Evolutionary conservation across 2,113 vertebrate genomes (phyloP), one percentile per base, ranked within the genome.

Genomic region (Octodon degus): DNA sequence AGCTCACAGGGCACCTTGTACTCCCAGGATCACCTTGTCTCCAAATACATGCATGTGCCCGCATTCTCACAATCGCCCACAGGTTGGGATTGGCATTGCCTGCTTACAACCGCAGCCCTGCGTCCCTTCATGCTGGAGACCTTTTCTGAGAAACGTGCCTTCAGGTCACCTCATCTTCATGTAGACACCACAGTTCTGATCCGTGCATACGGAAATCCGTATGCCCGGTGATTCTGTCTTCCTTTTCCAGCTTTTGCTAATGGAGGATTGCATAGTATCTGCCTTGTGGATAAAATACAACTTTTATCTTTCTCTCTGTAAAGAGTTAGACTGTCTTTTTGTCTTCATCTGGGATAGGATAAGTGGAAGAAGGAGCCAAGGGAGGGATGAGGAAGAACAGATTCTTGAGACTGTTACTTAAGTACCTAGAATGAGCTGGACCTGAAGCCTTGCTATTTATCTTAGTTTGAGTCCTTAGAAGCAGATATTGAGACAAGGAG

Each of bases 401-500:
- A 79, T 80, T n/a, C 60, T 55, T 14, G 13, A 53, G 55, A 55
- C 3, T 67, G 4, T 65, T 67, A 34, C 43, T 63, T 53, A 84
- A 62, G 84, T 27, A 81, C 47, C 84, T 81, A 67, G 92, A 92
- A 72, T 25, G 17, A 94, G 72, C 70, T 40, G 40, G 72, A 76
- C 81, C 50, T 76, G 58, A 91, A 91, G 32, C 50, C 19, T 91
- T 25, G 16, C 16, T 53, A 14, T 95, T 74, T 93, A 34, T 3
- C 12, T 84, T 90, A 47, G 53, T 67, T 55, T 94, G 82, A 20
- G 37, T 87, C 40, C 47, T n/a, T 47, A 87, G 22, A 79, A 94
- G 68, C 53, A 13, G n/a, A 74, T 17, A 32, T 34, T 8, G 55
- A 76, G 70, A 84, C 4, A 72, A 94, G 53, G 22, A 63, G 89